Conservation (phyloP, 2,888 invertebrate species). For the Cactoblastis cactorum region DNA sequence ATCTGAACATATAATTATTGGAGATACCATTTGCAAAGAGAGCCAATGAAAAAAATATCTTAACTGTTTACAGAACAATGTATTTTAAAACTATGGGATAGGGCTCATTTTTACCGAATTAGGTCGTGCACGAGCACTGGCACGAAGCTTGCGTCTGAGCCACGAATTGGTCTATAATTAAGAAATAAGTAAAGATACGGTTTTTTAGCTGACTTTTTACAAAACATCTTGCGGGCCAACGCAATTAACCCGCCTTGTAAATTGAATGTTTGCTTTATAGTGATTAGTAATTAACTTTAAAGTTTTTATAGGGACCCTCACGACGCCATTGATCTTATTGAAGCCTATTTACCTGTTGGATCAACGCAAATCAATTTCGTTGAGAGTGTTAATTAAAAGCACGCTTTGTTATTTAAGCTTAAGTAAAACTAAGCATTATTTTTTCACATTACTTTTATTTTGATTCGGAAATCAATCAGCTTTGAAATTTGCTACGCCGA, state of each 20-base stretch:
- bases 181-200: slow-evolving; percentile 78
- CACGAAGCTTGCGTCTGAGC: slow-evolving; percentile 65
- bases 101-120: slow-evolving; percentile 28
- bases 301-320: slow-evolving; percentile 58
- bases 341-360: slow-evolving; percentile 56
- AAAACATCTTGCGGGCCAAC: slow-evolving; percentile 63
- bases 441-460: slow-evolving; percentile 11
- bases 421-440: not conserved
- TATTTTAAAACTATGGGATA: slow-evolving; percentile 35
- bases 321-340: slow-evolving; percentile 58
- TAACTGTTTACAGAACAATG: slow-evolving; percentile 28
- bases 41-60: slow-evolving; percentile 43
- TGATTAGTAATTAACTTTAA: slow-evolving; percentile 76
- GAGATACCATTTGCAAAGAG: slow-evolving; percentile 67
- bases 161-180: slow-evolving; percentile 78
- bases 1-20: slow-evolving; percentile 72
- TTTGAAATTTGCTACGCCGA: slow-evolving; percentile 3
- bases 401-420: slow-evolving; percentile 18
- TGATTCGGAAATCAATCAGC: slow-evolving; percentile 18
- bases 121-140: slow-evolving; percentile 41
- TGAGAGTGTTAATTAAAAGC: slow-evolving; percentile 53
- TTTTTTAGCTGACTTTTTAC: slow-evolving; percentile 75
- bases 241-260: slow-evolving; percentile 78
- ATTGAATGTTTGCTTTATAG: slow-evolving; percentile 79
- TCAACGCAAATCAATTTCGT: slow-evolving; percentile 50